A percentile compares a stretch with the other conserved stretches of the same genome.
Evolutionary conservation across 2,888 invertebrate genomes (phyloP).

Genomic region (Celastrina argiolus): DNA sequence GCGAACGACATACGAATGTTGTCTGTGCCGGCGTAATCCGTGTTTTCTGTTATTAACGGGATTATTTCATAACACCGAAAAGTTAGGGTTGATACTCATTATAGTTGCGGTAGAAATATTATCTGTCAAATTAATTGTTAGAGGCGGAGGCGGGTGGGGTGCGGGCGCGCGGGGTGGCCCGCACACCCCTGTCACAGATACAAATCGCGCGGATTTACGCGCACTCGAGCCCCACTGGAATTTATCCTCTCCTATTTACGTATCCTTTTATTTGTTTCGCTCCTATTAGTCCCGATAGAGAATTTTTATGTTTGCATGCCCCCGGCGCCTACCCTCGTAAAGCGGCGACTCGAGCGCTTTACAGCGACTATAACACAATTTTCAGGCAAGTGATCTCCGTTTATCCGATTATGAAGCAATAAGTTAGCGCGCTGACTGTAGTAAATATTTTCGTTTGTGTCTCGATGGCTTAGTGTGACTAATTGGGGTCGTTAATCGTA

Average conservation of each 20-base stretch:
- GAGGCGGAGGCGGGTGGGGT: slow-evolving; percentile 40
- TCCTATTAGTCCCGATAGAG: slow-evolving; percentile 77
- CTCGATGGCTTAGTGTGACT: slow-evolving; percentile 57
- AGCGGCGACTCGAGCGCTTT: slow-evolving; percentile 73
- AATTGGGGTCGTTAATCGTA: slow-evolving; percentile 60
- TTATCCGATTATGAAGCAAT: slow-evolving; percentile 72
- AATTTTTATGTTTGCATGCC: slow-evolving; percentile 76
- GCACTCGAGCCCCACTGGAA: slow-evolving; percentile 73
- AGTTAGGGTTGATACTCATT: slow-evolving; percentile 32
- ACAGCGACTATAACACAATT: slow-evolving; percentile 71
- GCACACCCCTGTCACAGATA: slow-evolving; percentile 73
- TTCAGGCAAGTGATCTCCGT: slow-evolving; percentile 60
- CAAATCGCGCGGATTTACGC: slow-evolving; percentile 79
- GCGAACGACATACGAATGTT: neutral
- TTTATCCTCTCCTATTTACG: slow-evolving; percentile 76
- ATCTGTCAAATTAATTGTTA: slow-evolving; percentile 69
- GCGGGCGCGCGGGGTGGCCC: slow-evolving; percentile 41
- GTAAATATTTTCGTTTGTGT: slow-evolving; percentile 67
- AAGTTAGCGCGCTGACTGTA: slow-evolving; percentile 57
- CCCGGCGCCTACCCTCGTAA: slow-evolving; percentile 71
- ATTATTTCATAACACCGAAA: slow-evolving; percentile 17
- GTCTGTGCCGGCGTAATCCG: neutral
- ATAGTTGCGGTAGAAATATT: slow-evolving; percentile 43
- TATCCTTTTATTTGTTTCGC: slow-evolving; percentile 77
- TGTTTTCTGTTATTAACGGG: slow-evolving; percentile 10